Evolutionary conservation across 2,113 vertebrate species (phyloP), one percentile per base, ranked within the genome.

Genomic region (Thinocorus orbignyianus): DNA sequence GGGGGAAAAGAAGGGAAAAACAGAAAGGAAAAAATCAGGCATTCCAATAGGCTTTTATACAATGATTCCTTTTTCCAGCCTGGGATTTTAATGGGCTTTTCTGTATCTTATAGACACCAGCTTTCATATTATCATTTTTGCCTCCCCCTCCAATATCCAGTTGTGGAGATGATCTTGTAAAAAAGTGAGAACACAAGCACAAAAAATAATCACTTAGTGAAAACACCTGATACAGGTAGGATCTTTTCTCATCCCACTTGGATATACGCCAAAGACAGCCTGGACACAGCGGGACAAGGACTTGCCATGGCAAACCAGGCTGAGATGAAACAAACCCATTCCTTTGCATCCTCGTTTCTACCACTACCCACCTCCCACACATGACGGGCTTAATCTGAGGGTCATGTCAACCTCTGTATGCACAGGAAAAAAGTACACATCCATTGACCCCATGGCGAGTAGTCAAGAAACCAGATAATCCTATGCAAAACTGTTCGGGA

Each of bases 1-100:
- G 17, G 17, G 4, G 16, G 9, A 41, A 60, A 8, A 0, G 0
- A 13, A 9, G 7, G 48, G 33, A 1, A 11, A 64, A 30, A 9
- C 28, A 13, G 16, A 17, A 28, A 8, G 24, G 16, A 37, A 37
- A 60, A 17, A 20, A 6, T 33, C 18, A 39, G 46, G 22, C 42
- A 41, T 78, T 31, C 46, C 41, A 39, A 46, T 5, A 33, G 11
- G 42, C 51, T 81, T 71, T 81, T n/a, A 72, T 7, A 44, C 17
- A 60, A 5, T 15, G 6, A 19, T 60, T 35, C 17, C 2, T 7
- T 49, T 71, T 66, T 69, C 35, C 54, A 48, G 2, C 8, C 18
- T 65, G 35, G 30, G 16, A 90, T 77, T 69, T 76, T 39, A 80
- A 22, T 23, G 25, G 57, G 23, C 18, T 41, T 87, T 81, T 86